Percentiles rank a stretch among this genome's conserved stretches.
Conservation (phyloP, 2,888 invertebrate species). For the Ommatoiulus sabulosus region DNA sequence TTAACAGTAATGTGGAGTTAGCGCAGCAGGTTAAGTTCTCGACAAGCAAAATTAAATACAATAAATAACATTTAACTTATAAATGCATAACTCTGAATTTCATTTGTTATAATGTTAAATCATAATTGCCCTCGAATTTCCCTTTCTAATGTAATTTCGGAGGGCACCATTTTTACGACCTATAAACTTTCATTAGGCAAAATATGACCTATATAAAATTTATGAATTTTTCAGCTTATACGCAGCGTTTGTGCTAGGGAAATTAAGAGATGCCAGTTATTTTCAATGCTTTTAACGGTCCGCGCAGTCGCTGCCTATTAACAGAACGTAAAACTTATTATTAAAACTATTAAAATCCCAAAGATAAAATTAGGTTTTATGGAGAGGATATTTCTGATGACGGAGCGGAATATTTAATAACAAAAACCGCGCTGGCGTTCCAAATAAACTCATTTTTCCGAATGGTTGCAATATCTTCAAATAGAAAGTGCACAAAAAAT, state of each 20-base stretch:
- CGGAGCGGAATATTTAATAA: constrained; percentile 29
- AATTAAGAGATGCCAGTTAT: neutral
- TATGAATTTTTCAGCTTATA: neutral
- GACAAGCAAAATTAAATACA: neutral
- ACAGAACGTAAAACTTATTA: constrained; percentile 41
- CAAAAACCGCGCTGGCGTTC: neutral
- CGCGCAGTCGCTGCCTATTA: neutral
- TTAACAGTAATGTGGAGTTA: too few species aligned
- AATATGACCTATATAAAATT: neutral
- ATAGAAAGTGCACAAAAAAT: neutral
- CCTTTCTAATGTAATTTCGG: neutral
- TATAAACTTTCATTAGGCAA: neutral
- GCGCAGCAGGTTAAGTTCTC: too few species aligned
- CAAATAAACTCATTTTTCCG: neutral
- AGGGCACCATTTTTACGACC: neutral
- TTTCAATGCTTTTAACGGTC: neutral
- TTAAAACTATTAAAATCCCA: constrained; percentile 6
- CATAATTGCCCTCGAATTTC: neutral
- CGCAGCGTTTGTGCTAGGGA: neutral
- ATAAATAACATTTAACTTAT: constrained; percentile 1
- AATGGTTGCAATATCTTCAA: constrained; percentile 13
- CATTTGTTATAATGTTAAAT: neutral
- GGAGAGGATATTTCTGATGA: neutral
- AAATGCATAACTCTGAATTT: neutral
- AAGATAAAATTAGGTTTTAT: constrained; percentile 6